Evolutionary conservation across 2,888 invertebrate genomes (phyloP).

Genomic region (Doris montereyensis): DNA sequence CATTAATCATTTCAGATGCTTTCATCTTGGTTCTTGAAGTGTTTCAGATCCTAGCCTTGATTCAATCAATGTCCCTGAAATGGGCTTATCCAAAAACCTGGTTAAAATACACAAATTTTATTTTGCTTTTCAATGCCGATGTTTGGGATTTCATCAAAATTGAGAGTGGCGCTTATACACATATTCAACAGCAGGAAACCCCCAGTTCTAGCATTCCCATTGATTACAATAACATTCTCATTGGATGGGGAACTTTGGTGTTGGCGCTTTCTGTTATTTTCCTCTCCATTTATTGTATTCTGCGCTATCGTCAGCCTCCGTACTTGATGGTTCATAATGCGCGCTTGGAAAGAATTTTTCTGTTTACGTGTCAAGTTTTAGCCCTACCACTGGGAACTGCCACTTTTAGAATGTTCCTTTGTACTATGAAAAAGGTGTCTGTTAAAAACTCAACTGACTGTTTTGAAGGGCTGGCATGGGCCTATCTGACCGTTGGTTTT

Average conservation of each 20-base stretch:
- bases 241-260: conserved; percentile 55
- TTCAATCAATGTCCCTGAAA: conserved; percentile 65
- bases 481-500: conserved; percentile 54
- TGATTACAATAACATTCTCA: conserved; percentile 53
- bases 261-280: conserved; percentile 47
- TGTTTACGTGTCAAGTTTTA: conserved; percentile 57
- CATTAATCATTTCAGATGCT: conserved; percentile 59
- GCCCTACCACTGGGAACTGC: conserved; percentile 62
- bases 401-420: conserved; percentile 57
- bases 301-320: conserved; percentile 53
- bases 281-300: conserved; percentile 48
- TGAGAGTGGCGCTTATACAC: conserved; percentile 52
- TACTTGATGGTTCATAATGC: conserved; percentile 59
- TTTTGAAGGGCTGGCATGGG: conserved; percentile 59
- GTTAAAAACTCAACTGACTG: conserved; percentile 59
- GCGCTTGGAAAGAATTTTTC: conserved; percentile 55
- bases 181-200: conserved; percentile 56
- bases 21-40: conserved; percentile 57
- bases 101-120: conserved; percentile 53
- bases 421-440: conserved; percentile 56
- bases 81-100: conserved; percentile 66
- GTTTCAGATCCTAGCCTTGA: conserved; percentile 63
- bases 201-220: conserved; percentile 55
- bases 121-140: conserved; percentile 65
- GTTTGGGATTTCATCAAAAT: conserved; percentile 65